phyloP scores from a whole-genome alignment of 2,797 vertebrate species.

The Salarias fasciatus region DNA sequence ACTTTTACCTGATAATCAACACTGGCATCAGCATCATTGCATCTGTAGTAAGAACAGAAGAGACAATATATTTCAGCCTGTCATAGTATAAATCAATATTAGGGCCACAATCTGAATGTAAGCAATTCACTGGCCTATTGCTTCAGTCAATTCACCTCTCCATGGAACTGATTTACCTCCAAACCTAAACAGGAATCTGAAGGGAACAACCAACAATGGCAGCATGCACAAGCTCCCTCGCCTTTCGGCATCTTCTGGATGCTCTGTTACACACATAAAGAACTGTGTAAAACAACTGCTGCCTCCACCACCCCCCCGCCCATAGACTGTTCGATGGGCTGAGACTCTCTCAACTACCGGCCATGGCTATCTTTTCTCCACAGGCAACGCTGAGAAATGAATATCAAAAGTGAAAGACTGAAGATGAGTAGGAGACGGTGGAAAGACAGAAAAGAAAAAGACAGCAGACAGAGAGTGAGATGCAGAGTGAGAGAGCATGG shows the following conservation, averaged over 20 bases:
- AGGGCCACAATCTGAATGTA: conserved; percentile 20
- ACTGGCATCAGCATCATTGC: no score
- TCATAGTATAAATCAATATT: conserved; percentile 10
- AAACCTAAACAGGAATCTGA: conserved; percentile 54
- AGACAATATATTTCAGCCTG: no score
- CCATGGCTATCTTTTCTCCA: conserved; percentile 60
- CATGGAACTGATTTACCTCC: conserved; percentile 53
- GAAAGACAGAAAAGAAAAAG: conserved; percentile 15
- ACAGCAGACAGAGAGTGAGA: conserved; percentile 50
- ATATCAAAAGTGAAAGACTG: conserved; percentile 41
- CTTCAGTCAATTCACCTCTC: conserved; percentile 18
- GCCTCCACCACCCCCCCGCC: conserved; percentile 49
- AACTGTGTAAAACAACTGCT: conserved; percentile 63
- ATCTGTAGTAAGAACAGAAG: no score
- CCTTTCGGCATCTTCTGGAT: conserved; percentile 44
- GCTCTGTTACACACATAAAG: conserved; percentile 39
- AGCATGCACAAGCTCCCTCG: conserved; percentile 53
- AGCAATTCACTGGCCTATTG: conserved; percentile 19
- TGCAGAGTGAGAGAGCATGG: conserved; percentile 48
- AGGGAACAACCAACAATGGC: conserved; percentile 52
- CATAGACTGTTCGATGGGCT: conserved; percentile 51
- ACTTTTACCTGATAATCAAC: no score
- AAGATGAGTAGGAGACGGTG: conserved; percentile 32
- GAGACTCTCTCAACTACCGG: conserved; percentile 48
- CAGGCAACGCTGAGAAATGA: conserved; percentile 53